Conservation (phyloP, 1,140 invertebrate species). For the Bombus turneri region DNA sequence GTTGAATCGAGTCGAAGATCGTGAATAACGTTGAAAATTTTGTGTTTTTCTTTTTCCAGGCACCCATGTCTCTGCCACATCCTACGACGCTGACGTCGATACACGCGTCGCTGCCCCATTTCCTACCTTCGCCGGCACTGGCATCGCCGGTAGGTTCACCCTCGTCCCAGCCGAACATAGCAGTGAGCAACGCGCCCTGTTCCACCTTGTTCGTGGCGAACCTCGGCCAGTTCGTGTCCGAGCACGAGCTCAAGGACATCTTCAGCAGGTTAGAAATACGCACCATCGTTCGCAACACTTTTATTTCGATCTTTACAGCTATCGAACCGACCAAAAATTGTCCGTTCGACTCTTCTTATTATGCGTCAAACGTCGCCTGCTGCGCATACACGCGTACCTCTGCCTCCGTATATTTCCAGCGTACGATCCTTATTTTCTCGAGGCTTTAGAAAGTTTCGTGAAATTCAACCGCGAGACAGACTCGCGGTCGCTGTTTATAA, state of each 20-base stretch:
- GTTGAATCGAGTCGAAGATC: background rate
- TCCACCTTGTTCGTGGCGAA: constrained; percentile 99
- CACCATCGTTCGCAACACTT: background rate
- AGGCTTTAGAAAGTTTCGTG: too few species aligned
- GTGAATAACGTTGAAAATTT: constrained; percentile 9
- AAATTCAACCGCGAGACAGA: too few species aligned
- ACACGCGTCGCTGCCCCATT: constrained; percentile 89
- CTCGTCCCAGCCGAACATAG: constrained; percentile 87
- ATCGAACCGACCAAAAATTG: background rate
- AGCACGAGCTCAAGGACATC: constrained; percentile 98
- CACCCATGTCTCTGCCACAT: constrained; percentile 89
- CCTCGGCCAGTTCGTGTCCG: constrained; percentile 96
- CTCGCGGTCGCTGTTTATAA: too few species aligned
- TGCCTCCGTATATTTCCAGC: too few species aligned
- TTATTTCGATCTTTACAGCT: background rate
- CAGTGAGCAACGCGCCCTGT: constrained; percentile 90
- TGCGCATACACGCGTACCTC: too few species aligned
- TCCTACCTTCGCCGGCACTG: constrained; percentile 91
- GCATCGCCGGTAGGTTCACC: constrained; percentile 93
- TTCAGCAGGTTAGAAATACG: constrained; percentile 94
- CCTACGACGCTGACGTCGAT: constrained; percentile 91
- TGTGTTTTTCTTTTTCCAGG: constrained; percentile 78
- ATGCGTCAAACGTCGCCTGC: too few species aligned
- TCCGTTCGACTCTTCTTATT: background rate
- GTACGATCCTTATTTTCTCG: too few species aligned